phyloP scores from a whole-genome alignment of 2,888 invertebrate genomes.

The Stratiomys singularior region DNA sequence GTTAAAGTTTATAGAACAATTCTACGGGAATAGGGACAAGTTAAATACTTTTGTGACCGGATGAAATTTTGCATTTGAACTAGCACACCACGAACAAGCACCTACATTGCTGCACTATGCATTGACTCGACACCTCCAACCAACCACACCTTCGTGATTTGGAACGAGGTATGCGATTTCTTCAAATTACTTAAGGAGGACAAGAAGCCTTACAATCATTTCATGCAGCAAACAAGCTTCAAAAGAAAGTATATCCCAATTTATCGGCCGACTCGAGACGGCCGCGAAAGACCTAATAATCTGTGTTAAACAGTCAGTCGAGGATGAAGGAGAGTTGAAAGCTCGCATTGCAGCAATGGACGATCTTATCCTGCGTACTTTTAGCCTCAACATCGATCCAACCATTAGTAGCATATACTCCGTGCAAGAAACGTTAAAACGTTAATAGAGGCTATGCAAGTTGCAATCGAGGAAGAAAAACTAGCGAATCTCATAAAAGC shows the following conservation, averaged over 20 bases:
- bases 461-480: slow-evolving; percentile 45
- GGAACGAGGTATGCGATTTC: slow-evolving; percentile 35
- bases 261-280: slow-evolving; percentile 33
- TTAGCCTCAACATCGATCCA: slow-evolving; percentile 37
- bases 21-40: slow-evolving; percentile 1
- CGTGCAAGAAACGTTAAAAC: slow-evolving; percentile 37
- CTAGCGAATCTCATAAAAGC: slow-evolving; percentile 34
- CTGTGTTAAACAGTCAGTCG: slow-evolving; percentile 27
- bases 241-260: slow-evolving; percentile 39
- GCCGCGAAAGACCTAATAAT: slow-evolving; percentile 16
- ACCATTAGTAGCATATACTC: slow-evolving; percentile 42
- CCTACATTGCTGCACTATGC: slow-evolving; percentile 25
- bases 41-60: background rate
- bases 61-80: slow-evolving; percentile 2
- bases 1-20: background rate
- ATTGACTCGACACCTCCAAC: slow-evolving; percentile 26
- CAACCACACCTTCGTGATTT: slow-evolving; percentile 34
- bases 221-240: no score
- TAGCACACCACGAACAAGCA: background rate
- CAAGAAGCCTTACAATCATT: slow-evolving; percentile 40
- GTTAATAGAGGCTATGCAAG: slow-evolving; percentile 40
- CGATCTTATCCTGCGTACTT: slow-evolving; percentile 45
- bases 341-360: slow-evolving; percentile 44
- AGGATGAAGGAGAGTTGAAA: slow-evolving; percentile 27
- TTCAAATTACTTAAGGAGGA: slow-evolving; percentile 37